Percentiles rank a stretch among this genome's conserved stretches.
Evolutionary conservation across 2,888 invertebrate species (phyloP).

Genomic region (Pristionchus exspectatus): DNA sequence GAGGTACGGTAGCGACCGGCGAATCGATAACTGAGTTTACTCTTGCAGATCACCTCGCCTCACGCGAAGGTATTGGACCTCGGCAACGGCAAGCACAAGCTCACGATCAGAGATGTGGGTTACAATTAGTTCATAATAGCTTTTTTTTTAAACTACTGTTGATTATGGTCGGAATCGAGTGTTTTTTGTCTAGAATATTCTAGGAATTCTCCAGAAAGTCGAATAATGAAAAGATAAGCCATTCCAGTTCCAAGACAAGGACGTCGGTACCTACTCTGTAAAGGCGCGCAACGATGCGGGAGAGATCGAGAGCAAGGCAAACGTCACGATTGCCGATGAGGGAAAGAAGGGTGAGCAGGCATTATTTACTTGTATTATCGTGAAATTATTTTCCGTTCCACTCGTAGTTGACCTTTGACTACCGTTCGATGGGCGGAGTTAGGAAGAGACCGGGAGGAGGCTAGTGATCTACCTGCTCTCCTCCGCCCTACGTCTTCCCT

Average conservation of each 20-base stretch:
- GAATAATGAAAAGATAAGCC: too few relatives aligned
- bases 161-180: too few relatives aligned
- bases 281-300: constrained; percentile 78
- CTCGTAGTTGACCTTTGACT: too few relatives aligned
- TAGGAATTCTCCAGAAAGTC: background rate
- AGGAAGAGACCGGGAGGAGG: too few relatives aligned
- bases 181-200: too few relatives aligned
- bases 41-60: background rate
- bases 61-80: constrained; percentile 69
- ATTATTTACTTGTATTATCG: too few relatives aligned
- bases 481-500: too few relatives aligned
- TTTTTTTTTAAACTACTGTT: too few relatives aligned
- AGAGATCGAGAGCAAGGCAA: constrained; percentile 72
- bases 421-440: too few relatives aligned
- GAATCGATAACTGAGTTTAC: constrained; percentile 56
- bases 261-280: constrained; percentile 78
- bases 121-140: too few relatives aligned
- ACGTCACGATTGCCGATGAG: constrained; percentile 63
- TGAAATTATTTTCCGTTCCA: too few relatives aligned
- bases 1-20: constrained; percentile 58
- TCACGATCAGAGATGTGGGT: constrained; percentile 72
- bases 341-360: constrained; percentile 54
- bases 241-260: constrained; percentile 69
- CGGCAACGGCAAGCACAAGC: constrained; percentile 73
- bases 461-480: too few relatives aligned